These are phyloP conservation scores for Tineola bisselliella DNA, from an alignment of 2,888 invertebrate species.

Conservation along the genomic window DNA sequence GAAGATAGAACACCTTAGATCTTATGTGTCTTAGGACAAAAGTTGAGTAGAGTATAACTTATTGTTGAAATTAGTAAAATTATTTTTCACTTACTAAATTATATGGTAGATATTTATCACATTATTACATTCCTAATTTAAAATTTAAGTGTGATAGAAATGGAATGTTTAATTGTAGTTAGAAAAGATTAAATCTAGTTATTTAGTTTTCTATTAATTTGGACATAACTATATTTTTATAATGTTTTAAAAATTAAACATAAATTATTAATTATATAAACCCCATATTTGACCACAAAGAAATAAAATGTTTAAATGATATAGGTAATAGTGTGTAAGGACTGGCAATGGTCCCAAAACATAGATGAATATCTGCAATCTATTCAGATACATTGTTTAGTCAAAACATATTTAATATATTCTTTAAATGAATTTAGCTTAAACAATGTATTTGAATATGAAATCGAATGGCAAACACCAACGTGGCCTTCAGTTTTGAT, in stretches of 20 bases:
- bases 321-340: not conserved
- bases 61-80: not conserved
- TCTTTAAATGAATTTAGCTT: not conserved
- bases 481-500: slow-evolving; percentile 2
- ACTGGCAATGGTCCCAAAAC: not conserved
- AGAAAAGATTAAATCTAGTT: not conserved
- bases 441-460: not conserved
- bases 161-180: not conserved
- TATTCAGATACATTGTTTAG: not conserved
- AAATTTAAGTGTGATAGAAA: not conserved
- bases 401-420: too few relatives aligned
- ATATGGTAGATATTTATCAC: not conserved
- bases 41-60: not conserved
- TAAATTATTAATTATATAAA: not conserved
- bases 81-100: not conserved
- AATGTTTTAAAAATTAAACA: not conserved
- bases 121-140: not conserved
- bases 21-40: not conserved
- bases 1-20: not conserved
- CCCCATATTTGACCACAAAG: not conserved
- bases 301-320: not conserved
- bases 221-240: slow-evolving; percentile 1
- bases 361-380: not conserved
- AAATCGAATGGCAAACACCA: not conserved
- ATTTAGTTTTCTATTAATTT: slow-evolving; percentile 5